Evolutionary conservation across 23 tunicate species (phyloP).

Genomic region (Pegea sp.): DNA sequence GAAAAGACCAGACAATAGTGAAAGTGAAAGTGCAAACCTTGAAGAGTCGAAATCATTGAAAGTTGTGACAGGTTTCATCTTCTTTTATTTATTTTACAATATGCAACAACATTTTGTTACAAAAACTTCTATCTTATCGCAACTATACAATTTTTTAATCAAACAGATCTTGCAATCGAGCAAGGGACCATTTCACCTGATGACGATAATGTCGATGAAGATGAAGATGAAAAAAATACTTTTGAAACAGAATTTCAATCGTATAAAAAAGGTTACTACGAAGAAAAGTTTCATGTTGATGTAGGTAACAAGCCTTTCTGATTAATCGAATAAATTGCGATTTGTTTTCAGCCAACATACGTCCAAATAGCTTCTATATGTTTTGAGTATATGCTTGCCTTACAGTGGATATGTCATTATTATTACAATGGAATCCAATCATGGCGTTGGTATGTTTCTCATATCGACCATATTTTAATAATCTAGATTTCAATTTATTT

Average conservation of each 20-base stretch:
- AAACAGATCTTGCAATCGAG: constrained; percentile 41
- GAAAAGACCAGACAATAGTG: constrained; percentile 4
- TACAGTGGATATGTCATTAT: constrained; percentile 98
- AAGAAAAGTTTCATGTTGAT: constrained; percentile 39
- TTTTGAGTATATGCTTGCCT: constrained; percentile 75
- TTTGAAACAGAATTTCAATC: constrained; percentile 50
- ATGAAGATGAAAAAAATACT: constrained; percentile 13
- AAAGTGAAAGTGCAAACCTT: background rate
- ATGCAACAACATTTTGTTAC: background rate
- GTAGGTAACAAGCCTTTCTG: constrained; percentile 9
- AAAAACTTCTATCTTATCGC: background rate
- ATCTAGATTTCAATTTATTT: too few relatives aligned
- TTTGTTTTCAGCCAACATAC: constrained; percentile 9
- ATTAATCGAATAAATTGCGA: background rate
- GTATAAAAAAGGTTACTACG: constrained; percentile 48
- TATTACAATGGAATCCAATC: constrained; percentile 98
- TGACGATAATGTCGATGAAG: constrained; percentile 19
- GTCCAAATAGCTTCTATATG: constrained; percentile 35
- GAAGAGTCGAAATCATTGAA: constrained; percentile 39
- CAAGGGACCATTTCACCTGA: constrained; percentile 36
- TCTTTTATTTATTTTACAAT: too few relatives aligned
- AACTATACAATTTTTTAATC: background rate
- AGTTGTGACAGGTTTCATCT: constrained; percentile 45
- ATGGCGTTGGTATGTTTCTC: constrained; percentile 74
- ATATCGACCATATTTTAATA: background rate